Evolutionary conservation across 2,888 invertebrate genomes (phyloP).

Genomic region (Chymomyza procnemis): DNA sequence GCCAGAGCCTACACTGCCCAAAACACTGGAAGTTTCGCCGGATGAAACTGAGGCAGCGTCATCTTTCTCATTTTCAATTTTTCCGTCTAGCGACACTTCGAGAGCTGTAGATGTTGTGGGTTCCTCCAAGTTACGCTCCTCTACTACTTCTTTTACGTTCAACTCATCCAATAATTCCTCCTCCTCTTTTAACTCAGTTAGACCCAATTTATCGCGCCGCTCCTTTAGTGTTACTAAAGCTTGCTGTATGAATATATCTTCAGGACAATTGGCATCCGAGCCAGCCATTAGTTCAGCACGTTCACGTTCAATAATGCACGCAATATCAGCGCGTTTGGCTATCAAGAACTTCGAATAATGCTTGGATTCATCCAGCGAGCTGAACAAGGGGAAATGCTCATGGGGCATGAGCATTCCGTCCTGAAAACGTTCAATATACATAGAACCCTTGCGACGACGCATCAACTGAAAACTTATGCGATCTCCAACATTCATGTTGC

Average conservation of each 20-base stretch:
- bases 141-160: conserved; percentile 9
- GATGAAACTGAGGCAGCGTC: conserved; percentile 57
- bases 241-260: conserved; percentile 91
- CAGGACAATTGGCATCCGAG: conserved; percentile 87
- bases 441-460: conserved; percentile 86
- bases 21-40: conserved; percentile 41
- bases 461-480: conserved; percentile 89
- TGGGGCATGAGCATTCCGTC: conserved; percentile 16
- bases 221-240: conserved; percentile 84
- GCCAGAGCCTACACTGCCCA: conserved; percentile 68
- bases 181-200: conserved; percentile 33
- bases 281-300: conserved; percentile 83
- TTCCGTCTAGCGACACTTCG: conserved; percentile 8
- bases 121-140: conserved; percentile 23
- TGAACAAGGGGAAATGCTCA: conserved; percentile 78
- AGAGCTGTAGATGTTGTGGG: conserved; percentile 4
- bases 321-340: conserved; percentile 84
- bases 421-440: conserved; percentile 71
- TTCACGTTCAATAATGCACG: conserved; percentile 87
- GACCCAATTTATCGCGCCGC: conserved; percentile 60
- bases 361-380: conserved; percentile 78
- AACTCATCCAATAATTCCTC: conserved; percentile 36
- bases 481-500: conserved; percentile 81
- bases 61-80: conserved; percentile 48
- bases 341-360: conserved; percentile 86